A percentile compares a stretch with the other conserved stretches of the same genome.
Evolutionary conservation across 92 coral and sea anemone genomes (phyloP).

Genomic region (Chrysogorgia sp.): DNA sequence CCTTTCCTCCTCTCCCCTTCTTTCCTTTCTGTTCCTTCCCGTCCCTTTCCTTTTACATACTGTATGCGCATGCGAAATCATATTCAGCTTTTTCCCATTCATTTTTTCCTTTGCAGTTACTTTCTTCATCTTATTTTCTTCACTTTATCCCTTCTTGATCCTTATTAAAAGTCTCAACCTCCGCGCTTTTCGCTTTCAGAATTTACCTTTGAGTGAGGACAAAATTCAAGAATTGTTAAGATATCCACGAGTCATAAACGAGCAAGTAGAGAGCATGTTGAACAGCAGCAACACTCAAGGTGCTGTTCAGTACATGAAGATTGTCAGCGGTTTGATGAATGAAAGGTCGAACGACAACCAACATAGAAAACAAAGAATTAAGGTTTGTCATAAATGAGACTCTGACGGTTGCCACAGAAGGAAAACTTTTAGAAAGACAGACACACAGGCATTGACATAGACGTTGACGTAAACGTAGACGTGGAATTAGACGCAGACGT

Average conservation of each 20-base stretch:
- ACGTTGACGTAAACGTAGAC: neutral
- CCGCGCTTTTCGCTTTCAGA: slow-evolving; percentile 13
- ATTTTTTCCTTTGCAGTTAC: neutral
- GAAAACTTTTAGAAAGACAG: too few relatives aligned
- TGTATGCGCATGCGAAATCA: too few relatives aligned
- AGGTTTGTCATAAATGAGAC: slow-evolving; percentile 27
- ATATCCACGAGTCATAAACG: neutral
- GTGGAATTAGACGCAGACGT: neutral
- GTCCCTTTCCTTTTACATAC: too few relatives aligned
- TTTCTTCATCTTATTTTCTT: neutral
- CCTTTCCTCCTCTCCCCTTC: too few relatives aligned
- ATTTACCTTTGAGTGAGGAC: slow-evolving; percentile 11
- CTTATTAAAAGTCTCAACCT: neutral
- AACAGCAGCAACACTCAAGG: slow-evolving; percentile 55
- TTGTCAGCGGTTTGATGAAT: slow-evolving; percentile 63
- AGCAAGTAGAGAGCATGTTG: slow-evolving; percentile 53
- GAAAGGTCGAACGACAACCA: slow-evolving; percentile 6
- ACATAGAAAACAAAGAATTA: slow-evolving; percentile 3
- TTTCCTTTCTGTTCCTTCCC: too few relatives aligned
- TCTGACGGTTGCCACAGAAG: too few relatives aligned
- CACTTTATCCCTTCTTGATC: neutral
- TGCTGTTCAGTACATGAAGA: slow-evolving; percentile 66
- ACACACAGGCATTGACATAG: neutral
- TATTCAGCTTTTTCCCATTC: too few relatives aligned
- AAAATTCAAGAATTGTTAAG: slow-evolving; percentile 5